These are phyloP conservation scores for Drosophila takahashii DNA, from an alignment of 1,140 invertebrate species.

Conservation along the genomic window DNA sequence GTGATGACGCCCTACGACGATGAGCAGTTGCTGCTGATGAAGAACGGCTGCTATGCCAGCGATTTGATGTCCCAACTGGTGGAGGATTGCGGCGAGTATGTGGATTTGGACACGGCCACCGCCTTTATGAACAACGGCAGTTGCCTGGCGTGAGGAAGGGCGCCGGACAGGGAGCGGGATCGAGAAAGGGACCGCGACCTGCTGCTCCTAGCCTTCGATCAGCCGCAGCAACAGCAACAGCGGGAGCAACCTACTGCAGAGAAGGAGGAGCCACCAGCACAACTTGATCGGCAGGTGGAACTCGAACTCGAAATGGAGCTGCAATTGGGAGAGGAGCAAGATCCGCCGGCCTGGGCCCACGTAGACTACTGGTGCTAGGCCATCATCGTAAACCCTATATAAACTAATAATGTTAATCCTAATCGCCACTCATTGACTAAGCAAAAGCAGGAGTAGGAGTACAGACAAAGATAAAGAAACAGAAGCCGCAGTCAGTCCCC, in stretches of 20 bases:
- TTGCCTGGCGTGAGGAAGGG: slow-evolving; percentile 81
- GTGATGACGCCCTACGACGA: slow-evolving; percentile 68
- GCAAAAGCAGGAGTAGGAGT: slow-evolving; percentile 20
- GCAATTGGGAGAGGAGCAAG: slow-evolving; percentile 46
- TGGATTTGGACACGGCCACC: slow-evolving; percentile 77
- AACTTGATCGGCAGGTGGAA: slow-evolving; percentile 41
- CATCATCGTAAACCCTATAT: not conserved
- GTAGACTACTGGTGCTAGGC: slow-evolving; percentile 74
- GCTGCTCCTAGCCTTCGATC: slow-evolving; percentile 53
- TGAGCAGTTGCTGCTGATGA: slow-evolving; percentile 74
- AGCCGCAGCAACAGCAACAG: slow-evolving; percentile 8
- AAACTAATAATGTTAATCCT: slow-evolving; percentile 18
- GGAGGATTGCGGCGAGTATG: slow-evolving; percentile 72
- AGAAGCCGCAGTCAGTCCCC: slow-evolving; percentile 26
- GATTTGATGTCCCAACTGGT: slow-evolving; percentile 73
- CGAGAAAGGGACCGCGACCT: slow-evolving; percentile 58
- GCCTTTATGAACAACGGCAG: slow-evolving; percentile 78
- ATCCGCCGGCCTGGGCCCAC: slow-evolving; percentile 66
- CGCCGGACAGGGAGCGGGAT: slow-evolving; percentile 48
- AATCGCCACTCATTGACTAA: slow-evolving; percentile 41
- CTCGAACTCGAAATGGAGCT: slow-evolving; percentile 48
- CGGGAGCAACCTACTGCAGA: slow-evolving; percentile 1
- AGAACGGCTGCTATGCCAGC: slow-evolving; percentile 64
- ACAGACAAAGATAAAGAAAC: not conserved
- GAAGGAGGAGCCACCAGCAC: slow-evolving; percentile 23